A percentile compares a stretch with the other conserved stretches of the same genome.
Conservation (phyloP, 2,797 vertebrate genomes). For the Tokudaia tokunoshimensis region DNA sequence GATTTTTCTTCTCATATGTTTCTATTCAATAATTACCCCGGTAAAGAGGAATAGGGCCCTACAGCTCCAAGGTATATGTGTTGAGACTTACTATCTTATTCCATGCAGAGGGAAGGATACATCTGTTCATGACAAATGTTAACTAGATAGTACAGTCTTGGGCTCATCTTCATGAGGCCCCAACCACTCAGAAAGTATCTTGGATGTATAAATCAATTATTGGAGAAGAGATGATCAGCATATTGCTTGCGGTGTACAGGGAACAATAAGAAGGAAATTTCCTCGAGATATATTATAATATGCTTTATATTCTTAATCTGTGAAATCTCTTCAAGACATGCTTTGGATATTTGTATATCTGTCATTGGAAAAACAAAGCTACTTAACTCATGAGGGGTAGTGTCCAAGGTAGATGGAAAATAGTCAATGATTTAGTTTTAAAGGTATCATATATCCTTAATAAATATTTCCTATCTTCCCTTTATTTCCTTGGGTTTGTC, state of each 20-base stretch:
- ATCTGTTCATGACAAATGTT: neutral
- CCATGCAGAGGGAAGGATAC: neutral
- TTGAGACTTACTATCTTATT: neutral
- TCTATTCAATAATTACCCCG: neutral
- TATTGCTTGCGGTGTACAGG: neutral
- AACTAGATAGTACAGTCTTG: neutral
- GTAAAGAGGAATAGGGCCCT: neutral
- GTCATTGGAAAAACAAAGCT: neutral
- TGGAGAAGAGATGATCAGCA: neutral
- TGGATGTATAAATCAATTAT: neutral
- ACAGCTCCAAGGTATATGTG: neutral
- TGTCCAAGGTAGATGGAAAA: neutral
- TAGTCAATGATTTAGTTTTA: conserved; percentile 48
- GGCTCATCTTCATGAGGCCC: neutral
- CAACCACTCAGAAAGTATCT: neutral
- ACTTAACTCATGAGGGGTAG: neutral
- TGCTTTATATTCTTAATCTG: neutral
- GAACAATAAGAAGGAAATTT: neutral
- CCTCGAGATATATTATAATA: neutral
- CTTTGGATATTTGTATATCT: neutral
- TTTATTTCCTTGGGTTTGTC: conserved; percentile 32
- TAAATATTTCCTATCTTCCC: conserved; percentile 22
- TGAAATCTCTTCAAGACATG: neutral
- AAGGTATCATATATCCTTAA: neutral
- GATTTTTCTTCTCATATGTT: neutral